Evolutionary conservation across 2,888 invertebrate species (phyloP).

Genomic region (Hartigia nigra): DNA sequence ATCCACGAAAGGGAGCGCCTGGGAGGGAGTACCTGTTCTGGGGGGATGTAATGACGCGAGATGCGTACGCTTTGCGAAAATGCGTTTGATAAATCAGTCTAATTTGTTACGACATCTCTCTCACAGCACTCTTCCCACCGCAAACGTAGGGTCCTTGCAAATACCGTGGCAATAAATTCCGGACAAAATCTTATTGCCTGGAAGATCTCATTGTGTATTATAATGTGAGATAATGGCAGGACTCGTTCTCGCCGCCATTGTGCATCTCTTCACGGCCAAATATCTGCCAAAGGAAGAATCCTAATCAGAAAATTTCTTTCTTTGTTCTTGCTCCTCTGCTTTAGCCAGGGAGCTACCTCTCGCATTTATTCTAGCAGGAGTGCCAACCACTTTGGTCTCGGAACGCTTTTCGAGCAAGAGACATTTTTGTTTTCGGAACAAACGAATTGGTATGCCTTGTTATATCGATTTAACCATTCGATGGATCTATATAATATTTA

Average conservation of each 20-base stretch:
- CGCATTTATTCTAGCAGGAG: too few species aligned
- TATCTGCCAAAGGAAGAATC: not conserved
- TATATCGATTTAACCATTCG: not conserved
- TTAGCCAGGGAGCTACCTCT: not conserved
- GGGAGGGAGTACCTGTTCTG: not conserved
- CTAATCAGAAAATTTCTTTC: constrained; percentile 11
- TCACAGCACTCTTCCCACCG: not conserved
- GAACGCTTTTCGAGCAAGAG: not conserved
- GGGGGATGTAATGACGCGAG: not conserved
- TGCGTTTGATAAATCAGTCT: constrained; percentile 38
- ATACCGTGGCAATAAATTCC: constrained; percentile 36
- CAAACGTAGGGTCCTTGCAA: constrained; percentile 21
- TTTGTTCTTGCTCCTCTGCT: not conserved
- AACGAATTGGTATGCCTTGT: not conserved
- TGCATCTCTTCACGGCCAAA: constrained; percentile 10
- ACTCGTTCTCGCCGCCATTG: constrained; percentile 34
- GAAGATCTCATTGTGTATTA: constrained; percentile 41
- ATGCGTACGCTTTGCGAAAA: constrained; percentile 16
- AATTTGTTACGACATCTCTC: constrained; percentile 31
- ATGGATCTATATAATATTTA: too few species aligned
- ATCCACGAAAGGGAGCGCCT: not conserved
- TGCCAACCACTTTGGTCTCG: too few species aligned
- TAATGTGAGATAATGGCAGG: constrained; percentile 46
- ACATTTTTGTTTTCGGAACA: not conserved
- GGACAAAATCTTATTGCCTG: constrained; percentile 41